Evolutionary conservation across 2,113 vertebrate species (phyloP), one percentile per base, ranked within the genome.

Genomic region (Pyxicephalus adspersus): DNA sequence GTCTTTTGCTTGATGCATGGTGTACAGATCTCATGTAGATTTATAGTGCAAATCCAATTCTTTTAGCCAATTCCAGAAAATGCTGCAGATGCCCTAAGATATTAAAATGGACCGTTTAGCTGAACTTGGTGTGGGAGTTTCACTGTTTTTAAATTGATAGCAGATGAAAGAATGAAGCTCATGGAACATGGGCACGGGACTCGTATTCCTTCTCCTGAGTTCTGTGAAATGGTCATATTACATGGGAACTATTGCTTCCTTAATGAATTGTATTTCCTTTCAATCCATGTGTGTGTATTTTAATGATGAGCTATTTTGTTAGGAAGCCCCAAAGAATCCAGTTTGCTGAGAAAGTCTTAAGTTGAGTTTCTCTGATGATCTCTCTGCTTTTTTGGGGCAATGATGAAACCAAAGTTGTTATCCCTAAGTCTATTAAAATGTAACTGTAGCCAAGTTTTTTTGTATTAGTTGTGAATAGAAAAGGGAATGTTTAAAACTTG

Each of bases 31-130:
- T 92, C 91, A 91, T 94, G 93, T 92, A 93, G 93, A 93, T 95
- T 94, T 96, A 96, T 90, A 94, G 94, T 94, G 94, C 94, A 94
- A 95, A 95, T 94, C 96, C 95, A 96, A 94, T 95, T 95, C 95
- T 94, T 94, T 91, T 91, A 92, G 91, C 92, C 91, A 91, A 94
- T 91, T 93, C 91, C 89, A 90, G 38, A 45, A 94, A 91, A 91
- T 93, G 92, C 92, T 93, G 92, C 92, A 91, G 94, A 96, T 96
- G 95, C 95, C 95, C 95, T 88, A 83, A 95, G 94, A 96, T 96
- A 96, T 97, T 95, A 94, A 91, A 92, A 96, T 94, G 91, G 93
- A 95, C 95, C 94, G 92, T 87, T 95, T 91, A 90, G 93, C 94
- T 93, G 94, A 92, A 94, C 92, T 91, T 92, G 90, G 92, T 94